Conservation (phyloP, 2,888 invertebrate species). For the Eutolmus rufibarbis region DNA sequence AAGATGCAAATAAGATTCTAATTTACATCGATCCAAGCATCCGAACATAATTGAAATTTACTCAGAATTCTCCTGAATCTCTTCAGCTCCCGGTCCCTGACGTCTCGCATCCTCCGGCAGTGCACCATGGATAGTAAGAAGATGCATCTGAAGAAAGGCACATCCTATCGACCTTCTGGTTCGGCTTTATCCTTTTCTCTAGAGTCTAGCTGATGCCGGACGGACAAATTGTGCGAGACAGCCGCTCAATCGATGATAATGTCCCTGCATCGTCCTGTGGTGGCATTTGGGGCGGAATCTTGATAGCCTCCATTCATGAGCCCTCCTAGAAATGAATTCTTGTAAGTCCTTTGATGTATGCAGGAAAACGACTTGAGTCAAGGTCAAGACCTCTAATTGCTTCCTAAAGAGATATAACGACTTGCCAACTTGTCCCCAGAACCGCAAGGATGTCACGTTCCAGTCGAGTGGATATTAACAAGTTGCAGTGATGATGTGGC, state of each 20-base stretch:
- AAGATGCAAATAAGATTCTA: neutral
- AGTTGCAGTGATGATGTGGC: constrained; percentile 11
- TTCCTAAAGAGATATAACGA: constrained; percentile 3
- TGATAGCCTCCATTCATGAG: neutral
- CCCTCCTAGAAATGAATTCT: neutral
- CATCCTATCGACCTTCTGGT: neutral
- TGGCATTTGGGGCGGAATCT: neutral
- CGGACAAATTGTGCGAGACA: neutral
- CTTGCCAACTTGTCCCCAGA: neutral
- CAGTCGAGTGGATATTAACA: neutral
- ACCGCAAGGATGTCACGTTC: neutral
- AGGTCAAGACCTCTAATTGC: neutral
- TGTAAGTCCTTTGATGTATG: neutral
- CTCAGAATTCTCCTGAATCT: neutral
- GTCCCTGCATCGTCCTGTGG: neutral
- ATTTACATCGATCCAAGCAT: neutral
- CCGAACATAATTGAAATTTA: constrained; percentile 10
- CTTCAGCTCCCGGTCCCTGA: neutral
- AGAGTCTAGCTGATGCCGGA: neutral
- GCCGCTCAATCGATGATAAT: neutral
- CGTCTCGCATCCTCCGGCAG: neutral
- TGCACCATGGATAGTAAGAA: neutral
- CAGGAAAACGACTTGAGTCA: neutral
- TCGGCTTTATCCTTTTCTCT: neutral
- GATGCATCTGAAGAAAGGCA: neutral